A percentile compares a stretch with the other conserved stretches of the same genome.
Conservation (phyloP, 2,888 invertebrate species). For the Hofmannophila pseudospretella region DNA sequence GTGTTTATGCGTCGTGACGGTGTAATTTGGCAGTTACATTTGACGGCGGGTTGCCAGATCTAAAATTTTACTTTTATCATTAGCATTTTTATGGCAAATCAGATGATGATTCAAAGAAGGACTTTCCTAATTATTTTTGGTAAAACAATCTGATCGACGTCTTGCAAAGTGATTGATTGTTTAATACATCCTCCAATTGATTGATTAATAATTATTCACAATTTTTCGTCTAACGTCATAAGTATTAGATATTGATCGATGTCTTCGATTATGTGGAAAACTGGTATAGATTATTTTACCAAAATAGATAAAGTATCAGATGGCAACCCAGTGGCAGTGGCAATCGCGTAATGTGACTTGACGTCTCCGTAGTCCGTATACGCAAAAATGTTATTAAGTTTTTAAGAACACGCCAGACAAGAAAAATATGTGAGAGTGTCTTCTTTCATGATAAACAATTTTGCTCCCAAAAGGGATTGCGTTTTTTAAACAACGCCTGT, state of each 20-base stretch:
- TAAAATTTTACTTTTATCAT: too few relatives aligned
- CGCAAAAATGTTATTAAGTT: conserved; percentile 68
- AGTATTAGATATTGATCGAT: too few relatives aligned
- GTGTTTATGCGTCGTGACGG: conserved; percentile 67
- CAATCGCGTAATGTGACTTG: conserved; percentile 47
- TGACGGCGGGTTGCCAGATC: conserved; percentile 20
- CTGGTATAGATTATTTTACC: too few relatives aligned
- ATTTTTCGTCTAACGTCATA: too few relatives aligned
- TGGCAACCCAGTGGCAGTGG: background rate
- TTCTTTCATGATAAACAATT: background rate
- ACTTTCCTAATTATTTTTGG: too few relatives aligned
- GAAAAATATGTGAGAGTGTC: background rate
- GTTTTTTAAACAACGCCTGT: conserved; percentile 14
- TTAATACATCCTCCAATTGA: too few relatives aligned
- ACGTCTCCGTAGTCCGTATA: conserved; percentile 45
- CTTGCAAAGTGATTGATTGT: too few relatives aligned
- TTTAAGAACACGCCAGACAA: conserved; percentile 39
- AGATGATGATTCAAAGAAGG: too few relatives aligned
- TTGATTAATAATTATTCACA: too few relatives aligned
- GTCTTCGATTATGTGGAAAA: too few relatives aligned
- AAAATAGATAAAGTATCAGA: background rate
- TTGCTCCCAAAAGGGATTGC: conserved; percentile 18
- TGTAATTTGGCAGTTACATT: conserved; percentile 62
- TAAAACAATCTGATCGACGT: too few relatives aligned
- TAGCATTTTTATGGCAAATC: too few relatives aligned